A percentile compares a stretch with the other conserved stretches of the same genome.
Conservation (phyloP, 2,797 vertebrate species). For the Coracias cyanogaster region DNA sequence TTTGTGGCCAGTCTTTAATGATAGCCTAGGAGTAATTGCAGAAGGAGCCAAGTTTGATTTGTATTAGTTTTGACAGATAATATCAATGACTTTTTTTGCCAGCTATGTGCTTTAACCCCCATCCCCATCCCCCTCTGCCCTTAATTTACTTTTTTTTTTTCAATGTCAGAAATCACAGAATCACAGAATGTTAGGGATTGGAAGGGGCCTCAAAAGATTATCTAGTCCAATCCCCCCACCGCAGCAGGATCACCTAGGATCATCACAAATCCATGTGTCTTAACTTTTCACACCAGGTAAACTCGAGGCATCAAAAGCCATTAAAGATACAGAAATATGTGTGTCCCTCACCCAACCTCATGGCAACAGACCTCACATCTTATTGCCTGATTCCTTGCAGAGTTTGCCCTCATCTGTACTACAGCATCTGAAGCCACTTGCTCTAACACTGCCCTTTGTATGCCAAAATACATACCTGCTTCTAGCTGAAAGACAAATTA, state of each 20-base stretch:
- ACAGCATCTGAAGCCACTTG: neutral
- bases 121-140: accelerated
- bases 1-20: neutral
- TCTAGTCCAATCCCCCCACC: no score
- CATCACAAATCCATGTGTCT: neutral
- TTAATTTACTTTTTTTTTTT: neutral
- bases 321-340: neutral
- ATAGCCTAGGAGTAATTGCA: neutral
- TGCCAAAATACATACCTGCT: neutral
- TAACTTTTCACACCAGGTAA: neutral
- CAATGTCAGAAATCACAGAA: neutral
- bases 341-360: neutral
- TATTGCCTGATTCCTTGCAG: neutral
- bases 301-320: neutral
- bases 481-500: neutral
- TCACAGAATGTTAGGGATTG: no score
- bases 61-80: neutral
- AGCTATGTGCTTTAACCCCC: neutral
- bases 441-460: neutral
- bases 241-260: no score
- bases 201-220: no score
- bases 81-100: neutral
- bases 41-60: neutral
- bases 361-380: neutral
- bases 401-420: neutral